phyloP scores from a whole-genome alignment of 2,797 vertebrate species.

The Loriculus beryllinus region DNA sequence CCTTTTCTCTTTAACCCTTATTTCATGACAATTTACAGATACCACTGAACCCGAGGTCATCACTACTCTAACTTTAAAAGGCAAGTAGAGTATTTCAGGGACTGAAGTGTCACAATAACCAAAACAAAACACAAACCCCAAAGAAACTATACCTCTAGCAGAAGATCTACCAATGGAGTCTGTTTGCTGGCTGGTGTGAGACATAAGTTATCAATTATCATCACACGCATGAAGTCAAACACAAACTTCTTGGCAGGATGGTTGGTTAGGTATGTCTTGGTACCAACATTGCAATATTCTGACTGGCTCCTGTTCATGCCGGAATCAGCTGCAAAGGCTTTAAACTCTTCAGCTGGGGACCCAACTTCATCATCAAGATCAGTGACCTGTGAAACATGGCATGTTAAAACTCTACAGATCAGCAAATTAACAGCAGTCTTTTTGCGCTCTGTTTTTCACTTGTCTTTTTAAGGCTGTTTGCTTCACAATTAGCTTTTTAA shows the following conservation, averaged over 20 bases:
- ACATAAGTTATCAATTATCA: constrained; percentile 98
- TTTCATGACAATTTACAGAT: background rate
- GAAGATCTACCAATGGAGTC: constrained; percentile 92
- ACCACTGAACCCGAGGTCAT: background rate
- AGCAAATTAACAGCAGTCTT: background rate
- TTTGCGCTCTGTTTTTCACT: background rate
- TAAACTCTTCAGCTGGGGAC: constrained; percentile 96
- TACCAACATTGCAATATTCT: constrained; percentile 96
- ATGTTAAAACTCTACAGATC: background rate
- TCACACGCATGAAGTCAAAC: constrained; percentile 96
- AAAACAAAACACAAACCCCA: background rate
- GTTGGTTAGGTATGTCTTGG: constrained; percentile 95
- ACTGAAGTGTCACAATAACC: background rate
- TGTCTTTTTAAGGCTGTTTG: background rate
- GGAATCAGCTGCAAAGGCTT: constrained; percentile 89
- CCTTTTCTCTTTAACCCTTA: background rate
- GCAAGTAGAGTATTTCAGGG: background rate
- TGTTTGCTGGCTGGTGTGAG: constrained; percentile 95
- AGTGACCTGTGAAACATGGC: constrained; percentile 74
- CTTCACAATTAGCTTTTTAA: background rate
- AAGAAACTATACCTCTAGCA: constrained; percentile 86
- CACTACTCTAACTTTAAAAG: background rate
- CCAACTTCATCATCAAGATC: constrained; percentile 94
- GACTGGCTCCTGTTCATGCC: constrained; percentile 99
- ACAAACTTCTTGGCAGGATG: constrained; percentile 98